Base-by-base conservation (phyloP, 2,113 vertebrate genomes). In the Prunella fulvescens region DNA sequence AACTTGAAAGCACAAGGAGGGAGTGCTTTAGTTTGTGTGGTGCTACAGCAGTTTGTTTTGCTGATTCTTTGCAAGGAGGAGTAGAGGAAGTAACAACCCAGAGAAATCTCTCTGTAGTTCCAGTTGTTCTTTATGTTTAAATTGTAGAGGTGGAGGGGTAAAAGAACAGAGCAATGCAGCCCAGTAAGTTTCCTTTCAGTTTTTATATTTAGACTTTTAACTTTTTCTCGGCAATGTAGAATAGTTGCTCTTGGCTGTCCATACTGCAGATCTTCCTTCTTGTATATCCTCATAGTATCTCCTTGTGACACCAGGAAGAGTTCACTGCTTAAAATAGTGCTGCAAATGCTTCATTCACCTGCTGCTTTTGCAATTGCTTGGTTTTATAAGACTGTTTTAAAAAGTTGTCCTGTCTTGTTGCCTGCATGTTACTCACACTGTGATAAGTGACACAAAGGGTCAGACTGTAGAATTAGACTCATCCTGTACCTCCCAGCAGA, bases 1-100 rank as follows among this genome's bases (percentile, higher is more conserved):
- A 92, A 95, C 91, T 96, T 78, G 60, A 92, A 96, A 96, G 84
- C 12, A 70, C 65, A 58, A 70, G 76, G 42, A 92, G 86, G 96
- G 51, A 83, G 22, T 53, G 78, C 77, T 62, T 78, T 39, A 28
- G 37, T 73, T 64, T 51, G 57, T 81, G 90, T n/a, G 28, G 53
- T 86, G 53, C 35, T 93, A 56, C 50, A 81, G 19, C 58, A 67
- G 51, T 96, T 95, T 88, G 88, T 22, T 93, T 74, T 81, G 86
- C 78, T 93, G 92, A 82, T 48, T 92, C 72, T 45, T 78, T 86
- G 91, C 13, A 60, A 44, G 89, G 77, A 86, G 26, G 31, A 20
- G 10, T 71, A 37, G 51, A 66, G 44, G 40, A 89, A 74, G 48
- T n/a, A 79, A 48, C 50, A 72, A 48, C 28, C 12, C 33, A 70